Percentiles rank a stretch among this genome's conserved stretches.
Evolutionary conservation across 2,113 vertebrate genomes (phyloP).

Genomic region (Bostrychus sinensis): DNA sequence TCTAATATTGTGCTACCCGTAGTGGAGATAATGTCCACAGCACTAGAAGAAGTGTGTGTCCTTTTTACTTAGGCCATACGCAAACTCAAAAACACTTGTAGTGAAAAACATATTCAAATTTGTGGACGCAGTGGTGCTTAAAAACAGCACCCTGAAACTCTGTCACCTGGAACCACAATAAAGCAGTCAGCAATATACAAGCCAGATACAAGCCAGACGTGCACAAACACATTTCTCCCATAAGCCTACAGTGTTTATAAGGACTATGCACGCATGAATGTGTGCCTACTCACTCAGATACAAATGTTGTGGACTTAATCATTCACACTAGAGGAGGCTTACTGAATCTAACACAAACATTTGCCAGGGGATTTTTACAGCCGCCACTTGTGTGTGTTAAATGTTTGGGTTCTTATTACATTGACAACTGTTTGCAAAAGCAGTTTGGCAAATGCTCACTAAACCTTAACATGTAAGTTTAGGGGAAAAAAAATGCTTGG

Average conservation of each 20-base stretch:
- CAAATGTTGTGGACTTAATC: conserved; percentile 15
- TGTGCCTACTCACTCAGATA: neutral
- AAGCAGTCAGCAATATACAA: conserved; percentile 61
- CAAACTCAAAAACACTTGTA: conserved; percentile 63
- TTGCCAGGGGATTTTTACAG: neutral
- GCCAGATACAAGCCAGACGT: conserved; percentile 29
- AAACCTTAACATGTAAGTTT: neutral
- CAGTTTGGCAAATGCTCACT: neutral
- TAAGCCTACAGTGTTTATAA: conserved; percentile 10
- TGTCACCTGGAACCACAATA: conserved; percentile 69
- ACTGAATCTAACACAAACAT: conserved; percentile 17
- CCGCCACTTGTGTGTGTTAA: neutral
- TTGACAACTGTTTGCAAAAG: neutral
- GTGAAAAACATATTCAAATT: conserved; percentile 71
- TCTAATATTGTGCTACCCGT: too few relatives aligned
- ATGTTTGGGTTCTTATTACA: conserved; percentile 4
- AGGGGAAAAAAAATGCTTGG: neutral
- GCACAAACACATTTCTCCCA: conserved; percentile 12
- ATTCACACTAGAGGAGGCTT: conserved; percentile 4
- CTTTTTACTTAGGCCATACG: conserved; percentile 1
- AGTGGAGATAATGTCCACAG: too few relatives aligned
- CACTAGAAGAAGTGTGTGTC: neutral
- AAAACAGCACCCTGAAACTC: conserved; percentile 71
- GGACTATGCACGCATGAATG: conserved; percentile 10
- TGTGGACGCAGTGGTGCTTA: conserved; percentile 74